phyloP scores from a whole-genome alignment of 2,888 invertebrate genomes.

The Polyploca ridens region DNA sequence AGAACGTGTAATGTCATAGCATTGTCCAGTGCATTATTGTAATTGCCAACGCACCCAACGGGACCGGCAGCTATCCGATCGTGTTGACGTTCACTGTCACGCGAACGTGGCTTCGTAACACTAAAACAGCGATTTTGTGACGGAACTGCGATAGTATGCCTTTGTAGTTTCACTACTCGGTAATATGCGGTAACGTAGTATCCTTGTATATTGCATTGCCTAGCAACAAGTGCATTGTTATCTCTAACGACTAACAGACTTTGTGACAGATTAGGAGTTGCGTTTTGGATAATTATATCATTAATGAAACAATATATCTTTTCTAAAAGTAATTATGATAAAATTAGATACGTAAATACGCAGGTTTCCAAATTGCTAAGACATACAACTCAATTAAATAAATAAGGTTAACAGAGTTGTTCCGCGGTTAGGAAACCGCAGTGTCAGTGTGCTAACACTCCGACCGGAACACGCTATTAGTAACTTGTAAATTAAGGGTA shows the following conservation, averaged over 20 bases:
- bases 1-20: slow-evolving; percentile 18
- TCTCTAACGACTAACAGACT: too few relatives aligned
- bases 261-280: too few relatives aligned
- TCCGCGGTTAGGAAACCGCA: not conserved
- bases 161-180: not conserved
- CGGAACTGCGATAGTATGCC: not conserved
- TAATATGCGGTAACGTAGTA: not conserved
- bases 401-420: not conserved
- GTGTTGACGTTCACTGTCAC: slow-evolving; percentile 13
- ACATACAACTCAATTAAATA: not conserved
- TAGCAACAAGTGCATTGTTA: not conserved
- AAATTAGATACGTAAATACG: not conserved
- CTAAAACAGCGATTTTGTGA: not conserved
- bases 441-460: not conserved
- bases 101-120: not conserved
- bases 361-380: not conserved
- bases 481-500: slow-evolving; percentile 37
- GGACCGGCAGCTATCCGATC: slow-evolving; percentile 37
- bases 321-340: not conserved
- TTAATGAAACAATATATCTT: too few relatives aligned
- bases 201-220: too few relatives aligned
- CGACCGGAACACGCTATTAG: slow-evolving; percentile 23
- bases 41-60: slow-evolving; percentile 59
- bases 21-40: slow-evolving; percentile 60
- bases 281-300: too few relatives aligned